Evolutionary conservation across 2,113 vertebrate species (phyloP).

Genomic region (Corynorhinus townsendii): DNA sequence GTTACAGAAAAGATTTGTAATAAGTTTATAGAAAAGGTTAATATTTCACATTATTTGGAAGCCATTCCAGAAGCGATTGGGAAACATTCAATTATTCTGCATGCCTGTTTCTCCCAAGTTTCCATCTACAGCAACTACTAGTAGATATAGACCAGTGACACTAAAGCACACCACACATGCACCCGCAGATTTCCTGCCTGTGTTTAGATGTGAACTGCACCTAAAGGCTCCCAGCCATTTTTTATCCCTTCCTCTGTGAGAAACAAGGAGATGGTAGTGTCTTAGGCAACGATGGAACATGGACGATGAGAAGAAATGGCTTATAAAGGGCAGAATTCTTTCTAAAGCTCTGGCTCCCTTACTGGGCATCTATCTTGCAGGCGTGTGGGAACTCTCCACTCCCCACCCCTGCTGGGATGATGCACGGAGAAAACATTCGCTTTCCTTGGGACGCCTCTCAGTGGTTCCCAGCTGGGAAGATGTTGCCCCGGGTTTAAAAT

Average conservation of each 20-base stretch:
- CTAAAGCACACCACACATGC: neutral
- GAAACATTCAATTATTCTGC: conserved; percentile 50
- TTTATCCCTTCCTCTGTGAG: neutral
- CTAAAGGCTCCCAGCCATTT: conserved; percentile 31
- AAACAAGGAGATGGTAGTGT: neutral
- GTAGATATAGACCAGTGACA: conserved; percentile 47
- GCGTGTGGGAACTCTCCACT: neutral
- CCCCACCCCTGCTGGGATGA: neutral
- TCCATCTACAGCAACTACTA: conserved; percentile 29
- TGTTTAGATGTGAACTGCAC: neutral
- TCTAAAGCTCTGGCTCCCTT: neutral
- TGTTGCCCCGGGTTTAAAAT: conserved; percentile 55
- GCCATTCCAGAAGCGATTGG: neutral
- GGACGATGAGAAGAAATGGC: neutral
- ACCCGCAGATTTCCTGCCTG: neutral
- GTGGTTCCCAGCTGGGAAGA: conserved; percentile 37
- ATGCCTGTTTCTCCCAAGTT: conserved; percentile 53
- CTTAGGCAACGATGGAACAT: neutral
- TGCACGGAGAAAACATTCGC: conserved; percentile 29
- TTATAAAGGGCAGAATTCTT: neutral
- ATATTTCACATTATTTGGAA: conserved; percentile 33
- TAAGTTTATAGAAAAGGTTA: conserved; percentile 38
- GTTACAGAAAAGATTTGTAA: neutral
- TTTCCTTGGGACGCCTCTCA: neutral
- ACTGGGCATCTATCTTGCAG: neutral